phyloP scores from a whole-genome alignment of 2,888 invertebrate genomes.

The Lissonota sp. region DNA sequence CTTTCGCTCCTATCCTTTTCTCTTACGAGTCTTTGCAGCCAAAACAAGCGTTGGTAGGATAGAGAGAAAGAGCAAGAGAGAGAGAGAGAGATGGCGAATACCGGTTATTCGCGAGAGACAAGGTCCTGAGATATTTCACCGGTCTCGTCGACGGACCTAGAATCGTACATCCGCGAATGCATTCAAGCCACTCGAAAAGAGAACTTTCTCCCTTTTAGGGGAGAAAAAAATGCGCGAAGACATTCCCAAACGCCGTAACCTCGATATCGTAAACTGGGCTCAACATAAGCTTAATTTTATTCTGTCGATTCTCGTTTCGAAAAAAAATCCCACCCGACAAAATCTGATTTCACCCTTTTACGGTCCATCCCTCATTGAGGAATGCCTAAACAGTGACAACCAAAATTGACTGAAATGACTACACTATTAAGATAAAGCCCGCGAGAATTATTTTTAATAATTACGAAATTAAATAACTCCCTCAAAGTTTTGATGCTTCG shows the following conservation, averaged over 20 bases:
- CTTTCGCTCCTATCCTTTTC: conserved; percentile 34
- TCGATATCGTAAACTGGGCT: conserved; percentile 29
- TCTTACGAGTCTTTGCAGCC: conserved; percentile 33
- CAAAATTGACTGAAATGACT: neutral
- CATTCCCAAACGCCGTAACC: conserved; percentile 24
- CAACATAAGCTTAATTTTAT: conserved; percentile 23
- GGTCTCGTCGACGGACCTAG: conserved; percentile 39
- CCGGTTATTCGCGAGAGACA: conserved; percentile 79
- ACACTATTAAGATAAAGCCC: neutral
- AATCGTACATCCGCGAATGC: conserved; percentile 19
- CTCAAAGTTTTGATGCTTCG: too few species aligned
- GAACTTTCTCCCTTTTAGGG: conserved; percentile 36
- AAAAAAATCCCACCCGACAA: neutral
- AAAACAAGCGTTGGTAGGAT: conserved; percentile 44
- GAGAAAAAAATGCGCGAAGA: conserved; percentile 19
- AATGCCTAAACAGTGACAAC: neutral
- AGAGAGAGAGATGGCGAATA: conserved; percentile 72
- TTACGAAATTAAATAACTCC: too few species aligned
- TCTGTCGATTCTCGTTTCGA: neutral
- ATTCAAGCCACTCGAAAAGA: conserved; percentile 36
- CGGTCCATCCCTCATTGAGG: neutral
- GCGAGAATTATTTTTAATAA: too few species aligned
- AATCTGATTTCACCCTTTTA: neutral
- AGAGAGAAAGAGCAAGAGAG: conserved; percentile 70
- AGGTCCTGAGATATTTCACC: conserved; percentile 77